phyloP scores from a whole-genome alignment of 1,140 invertebrate species.

The Steinernema khuongi region DNA sequence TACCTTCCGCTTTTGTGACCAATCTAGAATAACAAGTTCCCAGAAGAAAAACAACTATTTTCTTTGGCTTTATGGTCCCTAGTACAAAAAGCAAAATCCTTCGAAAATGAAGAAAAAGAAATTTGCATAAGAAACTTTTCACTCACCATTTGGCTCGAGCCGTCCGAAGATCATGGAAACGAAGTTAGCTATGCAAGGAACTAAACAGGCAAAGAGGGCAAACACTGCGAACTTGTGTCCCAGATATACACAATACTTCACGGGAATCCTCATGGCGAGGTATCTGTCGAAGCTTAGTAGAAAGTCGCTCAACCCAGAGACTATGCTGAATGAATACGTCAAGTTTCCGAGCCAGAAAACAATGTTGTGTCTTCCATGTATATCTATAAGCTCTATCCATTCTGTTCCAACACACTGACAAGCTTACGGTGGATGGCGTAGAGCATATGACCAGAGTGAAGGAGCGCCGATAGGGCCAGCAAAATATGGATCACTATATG shows the following conservation, averaged over 20 bases:
- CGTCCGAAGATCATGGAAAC: neutral
- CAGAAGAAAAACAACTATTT: no score
- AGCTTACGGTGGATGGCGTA: neutral
- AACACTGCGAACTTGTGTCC: neutral
- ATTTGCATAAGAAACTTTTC: no score
- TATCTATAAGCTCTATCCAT: neutral
- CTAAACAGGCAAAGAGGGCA: neutral
- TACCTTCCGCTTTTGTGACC: no score
- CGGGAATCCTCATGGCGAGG: neutral
- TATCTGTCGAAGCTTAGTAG: neutral
- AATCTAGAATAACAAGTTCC: no score
- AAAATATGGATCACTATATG: neutral
- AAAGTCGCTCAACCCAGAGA: neutral
- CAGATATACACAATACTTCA: neutral
- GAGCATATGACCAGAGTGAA: neutral
- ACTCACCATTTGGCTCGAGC: neutral
- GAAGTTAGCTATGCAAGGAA: neutral
- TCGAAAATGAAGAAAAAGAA: no score
- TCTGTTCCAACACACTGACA: neutral
- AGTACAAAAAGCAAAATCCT: no score
- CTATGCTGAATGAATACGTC: neutral
- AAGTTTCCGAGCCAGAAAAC: conserved; percentile 1
- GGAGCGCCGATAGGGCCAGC: neutral
- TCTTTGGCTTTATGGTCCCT: no score
- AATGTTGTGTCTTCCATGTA: neutral